Base-by-base conservation (phyloP, 2,113 vertebrate genomes). In the Thomomys bottae region DNA sequence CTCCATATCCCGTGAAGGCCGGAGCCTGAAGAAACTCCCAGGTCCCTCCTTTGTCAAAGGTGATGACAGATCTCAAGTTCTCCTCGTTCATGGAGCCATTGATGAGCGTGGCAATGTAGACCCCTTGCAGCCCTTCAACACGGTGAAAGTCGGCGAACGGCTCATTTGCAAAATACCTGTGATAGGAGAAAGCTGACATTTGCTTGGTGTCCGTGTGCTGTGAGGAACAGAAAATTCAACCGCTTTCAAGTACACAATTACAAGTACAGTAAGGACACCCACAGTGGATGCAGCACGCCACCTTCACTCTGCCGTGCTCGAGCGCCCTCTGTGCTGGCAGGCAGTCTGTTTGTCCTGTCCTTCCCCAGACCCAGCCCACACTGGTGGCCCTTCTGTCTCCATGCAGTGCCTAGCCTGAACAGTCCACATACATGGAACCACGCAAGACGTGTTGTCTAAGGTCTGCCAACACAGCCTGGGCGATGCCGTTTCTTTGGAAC, bases 11-110 rank as follows among this genome's bases (percentile, higher is more conserved):
- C 1, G 99, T 99, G 67, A 98, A 98, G 0, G 97, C 95, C 0
- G 99, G 99, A 0, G 99, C 98, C 97, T 98, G 98, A 70, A 99
- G 98, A 94, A 98, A 98, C 96, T 99, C 99, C 99, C 99, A 99
- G 12, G 99, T 99, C n/a, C 99, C 99, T 0, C 99, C 99, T 96
- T 99, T 99, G 97, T 99, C 99, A 8, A 99, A 99, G 49, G 99
- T 99, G 97, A 99, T 99, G 97, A 99, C 99, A 0, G 99, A 99
- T 21, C 98, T 98, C 99, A 99, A 99, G 98, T 99, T 99, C 97
- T 99, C 98, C 92, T 99, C 99, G 21, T 96, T 99, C 95, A 98
- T 98, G 0, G 99, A 98, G 84, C 99, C 99, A 0, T 99, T 99
- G 84, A 99, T 97, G 88, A 99, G 98, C 0, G 99, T 99, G 95